Conservation (phyloP, 2,888 invertebrate genomes). For the Thalpophila matura region DNA sequence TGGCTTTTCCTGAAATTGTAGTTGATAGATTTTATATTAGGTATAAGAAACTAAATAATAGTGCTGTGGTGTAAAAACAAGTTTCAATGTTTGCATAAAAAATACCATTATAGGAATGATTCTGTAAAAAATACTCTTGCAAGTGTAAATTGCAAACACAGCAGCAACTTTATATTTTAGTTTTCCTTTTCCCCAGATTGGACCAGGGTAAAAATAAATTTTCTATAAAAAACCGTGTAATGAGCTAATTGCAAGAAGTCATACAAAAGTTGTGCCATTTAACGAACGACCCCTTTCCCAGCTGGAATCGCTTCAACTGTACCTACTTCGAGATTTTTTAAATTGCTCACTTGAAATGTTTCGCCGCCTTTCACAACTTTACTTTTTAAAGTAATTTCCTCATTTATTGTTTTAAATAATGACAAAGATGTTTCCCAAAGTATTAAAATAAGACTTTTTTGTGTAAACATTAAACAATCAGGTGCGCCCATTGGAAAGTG, state of each 20-base stretch:
- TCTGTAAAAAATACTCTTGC: not conserved
- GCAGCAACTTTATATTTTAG: not conserved
- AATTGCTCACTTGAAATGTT: slow-evolving; percentile 36
- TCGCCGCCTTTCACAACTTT: slow-evolving; percentile 25
- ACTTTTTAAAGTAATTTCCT: slow-evolving; percentile 6
- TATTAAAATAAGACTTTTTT: not conserved
- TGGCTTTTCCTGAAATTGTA: too few relatives aligned
- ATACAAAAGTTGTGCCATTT: slow-evolving; percentile 48
- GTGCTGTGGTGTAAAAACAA: not conserved
- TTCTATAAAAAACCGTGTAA: slow-evolving; percentile 21
- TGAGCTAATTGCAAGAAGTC: slow-evolving; percentile 53
- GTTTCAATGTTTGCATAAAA: not conserved
- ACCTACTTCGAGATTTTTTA: slow-evolving; percentile 9
- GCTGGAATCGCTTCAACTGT: slow-evolving; percentile 17
- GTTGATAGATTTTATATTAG: not conserved
- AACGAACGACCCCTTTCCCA: slow-evolving; percentile 25
- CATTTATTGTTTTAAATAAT: slow-evolving; percentile 19
- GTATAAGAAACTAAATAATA: not conserved
- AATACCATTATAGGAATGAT: not conserved
- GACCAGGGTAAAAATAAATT: not conserved
- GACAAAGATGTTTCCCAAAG: slow-evolving; percentile 1
- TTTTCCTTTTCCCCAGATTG: not conserved
- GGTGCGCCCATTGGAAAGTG: too few relatives aligned
- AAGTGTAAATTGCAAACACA: not conserved
- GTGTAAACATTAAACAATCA: too few relatives aligned